Conservation (phyloP, 2,888 invertebrate species). For the Dasysyrphus tricinctus region DNA sequence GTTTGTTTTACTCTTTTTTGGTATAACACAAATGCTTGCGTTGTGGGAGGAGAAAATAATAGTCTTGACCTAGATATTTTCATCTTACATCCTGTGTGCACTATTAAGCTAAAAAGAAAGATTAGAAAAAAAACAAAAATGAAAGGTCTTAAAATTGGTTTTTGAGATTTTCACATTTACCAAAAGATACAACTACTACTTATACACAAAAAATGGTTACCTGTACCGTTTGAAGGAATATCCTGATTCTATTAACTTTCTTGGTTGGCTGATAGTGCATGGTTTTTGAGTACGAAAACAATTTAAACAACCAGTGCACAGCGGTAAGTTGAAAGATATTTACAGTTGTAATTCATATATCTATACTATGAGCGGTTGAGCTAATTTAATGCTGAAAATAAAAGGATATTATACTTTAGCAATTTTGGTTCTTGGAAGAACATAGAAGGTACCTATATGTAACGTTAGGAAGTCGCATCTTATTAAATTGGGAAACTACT, state of each 20-base stretch:
- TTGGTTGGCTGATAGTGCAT: conserved; percentile 17
- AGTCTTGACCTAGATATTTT: conserved; percentile 69
- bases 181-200: conserved; percentile 12
- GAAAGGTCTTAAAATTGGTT: conserved; percentile 59
- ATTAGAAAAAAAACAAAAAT: conserved; percentile 25
- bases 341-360: conserved; percentile 56
- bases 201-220: neutral
- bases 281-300: conserved; percentile 38
- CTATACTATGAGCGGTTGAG: neutral
- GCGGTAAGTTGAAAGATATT: conserved; percentile 50
- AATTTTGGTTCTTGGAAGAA: neutral
- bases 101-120: conserved; percentile 29
- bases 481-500: neutral
- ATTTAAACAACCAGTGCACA: conserved; percentile 36
- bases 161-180: conserved; percentile 59
- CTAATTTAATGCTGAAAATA: neutral
- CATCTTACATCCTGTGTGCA: conserved; percentile 19
- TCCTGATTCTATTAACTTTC: conserved; percentile 18
- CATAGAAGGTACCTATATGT: too few species aligned
- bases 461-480: neutral
- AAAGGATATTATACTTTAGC: neutral
- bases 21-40: conserved; percentile 42
- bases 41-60: conserved; percentile 34
- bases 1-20: conserved; percentile 64
- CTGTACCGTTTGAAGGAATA: neutral